Conservation (phyloP, 2,113 vertebrate species). For the Passer domesticus region DNA sequence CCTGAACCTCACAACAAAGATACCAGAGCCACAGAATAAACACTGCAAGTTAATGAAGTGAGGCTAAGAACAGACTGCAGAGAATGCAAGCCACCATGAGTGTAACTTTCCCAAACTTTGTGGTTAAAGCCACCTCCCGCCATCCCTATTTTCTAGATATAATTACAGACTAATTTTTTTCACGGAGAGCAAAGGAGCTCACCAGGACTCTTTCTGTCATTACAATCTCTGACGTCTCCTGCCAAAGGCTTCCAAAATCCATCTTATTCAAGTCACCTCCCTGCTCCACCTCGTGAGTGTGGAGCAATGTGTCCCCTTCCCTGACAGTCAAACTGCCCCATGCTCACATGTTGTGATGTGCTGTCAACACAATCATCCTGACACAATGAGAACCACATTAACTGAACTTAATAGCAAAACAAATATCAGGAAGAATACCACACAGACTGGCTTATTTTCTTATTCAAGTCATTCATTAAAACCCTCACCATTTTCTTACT, state of each 20-base stretch:
- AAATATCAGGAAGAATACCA: slow-evolving; percentile 21
- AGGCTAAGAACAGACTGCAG: not conserved
- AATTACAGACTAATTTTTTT: not conserved
- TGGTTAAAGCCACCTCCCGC: not conserved
- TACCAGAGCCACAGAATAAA: not conserved
- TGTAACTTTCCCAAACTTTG: not conserved
- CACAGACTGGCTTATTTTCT: slow-evolving; percentile 27
- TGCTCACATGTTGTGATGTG: not conserved
- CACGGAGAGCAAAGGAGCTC: not conserved
- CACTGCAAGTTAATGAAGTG: not conserved
- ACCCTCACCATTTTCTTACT: not conserved
- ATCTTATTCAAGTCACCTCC: not conserved
- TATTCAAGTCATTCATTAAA: slow-evolving; percentile 49
- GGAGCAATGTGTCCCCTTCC: not conserved
- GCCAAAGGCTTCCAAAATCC: not conserved
- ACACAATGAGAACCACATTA: slow-evolving; percentile 12
- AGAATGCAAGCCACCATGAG: not conserved
- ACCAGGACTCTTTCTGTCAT: not conserved
- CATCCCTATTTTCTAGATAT: not conserved
- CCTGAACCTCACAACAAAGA: not conserved
- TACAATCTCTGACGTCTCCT: not conserved
- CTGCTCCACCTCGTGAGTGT: not conserved
- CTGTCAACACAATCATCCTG: slow-evolving; percentile 6
- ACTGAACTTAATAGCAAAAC: slow-evolving; percentile 38
- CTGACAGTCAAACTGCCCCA: not conserved